These are phyloP conservation scores for Bovichtus variegatus DNA, from an alignment of 2,797 vertebrate genomes.

Conservation along the genomic window DNA sequence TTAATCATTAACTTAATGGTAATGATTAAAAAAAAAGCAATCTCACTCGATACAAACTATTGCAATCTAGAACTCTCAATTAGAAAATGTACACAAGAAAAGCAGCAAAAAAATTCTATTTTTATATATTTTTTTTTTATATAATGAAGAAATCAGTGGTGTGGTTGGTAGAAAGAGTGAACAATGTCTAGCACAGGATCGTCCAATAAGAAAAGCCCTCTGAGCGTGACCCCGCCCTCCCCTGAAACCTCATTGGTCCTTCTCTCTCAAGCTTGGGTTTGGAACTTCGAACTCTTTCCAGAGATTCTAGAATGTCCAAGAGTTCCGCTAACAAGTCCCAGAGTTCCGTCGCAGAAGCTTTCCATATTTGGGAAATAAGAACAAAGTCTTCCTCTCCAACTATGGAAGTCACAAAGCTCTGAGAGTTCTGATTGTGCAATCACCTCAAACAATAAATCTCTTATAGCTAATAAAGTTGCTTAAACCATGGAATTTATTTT, in stretches of 20 bases:
- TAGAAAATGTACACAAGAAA: slow-evolving; percentile 85
- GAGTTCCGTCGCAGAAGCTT: slow-evolving; percentile 50
- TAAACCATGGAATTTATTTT: slow-evolving; percentile 45
- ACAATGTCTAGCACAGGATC: slow-evolving; percentile 53
- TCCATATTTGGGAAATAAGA: slow-evolving; percentile 12
- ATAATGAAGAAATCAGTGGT: slow-evolving; percentile 85
- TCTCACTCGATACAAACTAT: slow-evolving; percentile 76
- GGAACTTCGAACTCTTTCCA: slow-evolving; percentile 27
- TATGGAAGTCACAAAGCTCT: slow-evolving; percentile 42
- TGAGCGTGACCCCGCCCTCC: slow-evolving; percentile 38
- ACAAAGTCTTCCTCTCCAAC: slow-evolving; percentile 19
- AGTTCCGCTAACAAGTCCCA: slow-evolving; percentile 54
- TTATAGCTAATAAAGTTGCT: slow-evolving; percentile 68
- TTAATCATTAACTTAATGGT: slow-evolving; percentile 41
- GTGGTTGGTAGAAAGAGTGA: slow-evolving; percentile 77
- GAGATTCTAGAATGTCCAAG: slow-evolving; percentile 47
- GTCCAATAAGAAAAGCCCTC: slow-evolving; percentile 57
- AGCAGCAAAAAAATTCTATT: slow-evolving; percentile 84
- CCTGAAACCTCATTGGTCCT: slow-evolving; percentile 63
- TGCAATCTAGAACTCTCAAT: slow-evolving; percentile 83
- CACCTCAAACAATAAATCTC: slow-evolving; percentile 68
- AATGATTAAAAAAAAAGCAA: slow-evolving; percentile 56
- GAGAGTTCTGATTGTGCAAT: slow-evolving; percentile 78
- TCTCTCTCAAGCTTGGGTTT: slow-evolving; percentile 32
- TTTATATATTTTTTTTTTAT: slow-evolving; percentile 72